These are phyloP conservation scores for Progne subis DNA, from an alignment of 2,113 vertebrate genomes.

Conservation along the genomic window DNA sequence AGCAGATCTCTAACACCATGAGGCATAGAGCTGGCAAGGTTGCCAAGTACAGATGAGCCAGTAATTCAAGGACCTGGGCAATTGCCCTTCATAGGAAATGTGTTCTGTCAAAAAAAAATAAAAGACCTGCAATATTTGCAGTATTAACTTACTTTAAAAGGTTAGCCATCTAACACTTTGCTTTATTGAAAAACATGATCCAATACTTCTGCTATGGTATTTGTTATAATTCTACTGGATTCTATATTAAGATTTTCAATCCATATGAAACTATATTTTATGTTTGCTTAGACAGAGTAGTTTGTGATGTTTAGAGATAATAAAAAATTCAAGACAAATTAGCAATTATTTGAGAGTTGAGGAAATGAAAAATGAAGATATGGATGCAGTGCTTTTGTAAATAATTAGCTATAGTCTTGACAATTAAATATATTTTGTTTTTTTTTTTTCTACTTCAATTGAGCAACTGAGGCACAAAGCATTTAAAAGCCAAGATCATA, in stretches of 20 bases:
- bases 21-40: not conserved
- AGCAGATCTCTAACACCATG: not conserved
- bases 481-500: not conserved
- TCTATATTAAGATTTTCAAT: not conserved
- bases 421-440: not conserved
- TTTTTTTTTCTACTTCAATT: not conserved
- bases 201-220: not conserved
- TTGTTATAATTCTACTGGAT: not conserved
- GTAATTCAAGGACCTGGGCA: not conserved
- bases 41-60: not conserved
- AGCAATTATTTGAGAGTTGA: not conserved
- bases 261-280: not conserved
- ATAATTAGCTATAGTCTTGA: not conserved
- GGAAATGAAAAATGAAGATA: not conserved
- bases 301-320: not conserved
- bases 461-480: not conserved
- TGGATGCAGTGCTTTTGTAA: not conserved
- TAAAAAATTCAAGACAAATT: not conserved
- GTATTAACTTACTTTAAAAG: not conserved
- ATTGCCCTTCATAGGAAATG: not conserved
- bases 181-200: not conserved
- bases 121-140: not conserved
- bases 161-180: not conserved
- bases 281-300: not conserved
- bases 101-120: not conserved